Evolutionary conservation across 2,797 vertebrate genomes (phyloP), one percentile per base, ranked within the genome.

Genomic region (Botia almorhae): DNA sequence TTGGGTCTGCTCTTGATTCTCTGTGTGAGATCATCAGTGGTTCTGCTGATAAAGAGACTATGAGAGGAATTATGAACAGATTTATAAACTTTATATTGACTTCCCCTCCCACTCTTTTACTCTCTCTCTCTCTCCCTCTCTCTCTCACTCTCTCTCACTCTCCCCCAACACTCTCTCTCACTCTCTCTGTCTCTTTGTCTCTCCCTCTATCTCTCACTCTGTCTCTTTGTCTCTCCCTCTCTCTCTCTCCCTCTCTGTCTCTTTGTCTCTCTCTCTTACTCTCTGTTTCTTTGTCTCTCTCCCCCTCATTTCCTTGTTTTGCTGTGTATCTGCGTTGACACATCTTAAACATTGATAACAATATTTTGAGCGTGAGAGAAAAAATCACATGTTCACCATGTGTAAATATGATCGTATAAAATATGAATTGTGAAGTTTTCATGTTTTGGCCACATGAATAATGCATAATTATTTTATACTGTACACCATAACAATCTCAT

Each of bases 371-470:
- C 19, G 58, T 39, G 39, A 53, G 26, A 43, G 63, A 69, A 68
- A 69, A 71, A 81, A 85, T 78, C 4, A 81, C 69, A 69, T 70
- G 69, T 83, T 72, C 67, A 23, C 58, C 87, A 83, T 86, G 85
- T 89, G 79, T 87, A 85, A 84, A 89, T 87, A 73, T 74, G 61
- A 69, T 23, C 64, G 39, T 8, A 39, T 39, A 8, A 39, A 36
- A 0, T 81, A 76, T 92, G 51, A 88, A 93, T 92, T 76, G 76
- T 91, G 82, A 75, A 69, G 80, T 69, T 87, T 78, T 88, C 86
- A 74, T 90, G 85, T 91, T 90, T 88, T 88, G 79, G 85, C 19
- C 50, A 21, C 6, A 16, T 93, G 36, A 89, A 93, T 91, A 81
- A 92, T 92, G 89, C 39, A 92, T 53, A 23, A 17, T 48, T 29